Percentiles rank a stretch among this genome's conserved stretches.
Conservation (phyloP, 1,140 invertebrate genomes). For the Drusus annulatus region DNA sequence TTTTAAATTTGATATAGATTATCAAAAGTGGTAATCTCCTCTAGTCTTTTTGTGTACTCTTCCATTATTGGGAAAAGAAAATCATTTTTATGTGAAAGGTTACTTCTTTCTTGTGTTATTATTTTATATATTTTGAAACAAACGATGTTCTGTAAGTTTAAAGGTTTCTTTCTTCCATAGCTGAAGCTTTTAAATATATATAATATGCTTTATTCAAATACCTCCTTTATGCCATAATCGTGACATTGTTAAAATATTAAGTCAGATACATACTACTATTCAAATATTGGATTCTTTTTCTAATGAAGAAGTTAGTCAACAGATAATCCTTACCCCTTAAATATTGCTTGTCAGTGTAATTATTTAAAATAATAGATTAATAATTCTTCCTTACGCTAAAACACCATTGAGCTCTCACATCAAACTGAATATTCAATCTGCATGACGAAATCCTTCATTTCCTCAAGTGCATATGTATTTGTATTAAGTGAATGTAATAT, state of each 20-base stretch:
- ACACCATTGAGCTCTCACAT: conserved; percentile 29
- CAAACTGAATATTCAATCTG: conserved; percentile 34
- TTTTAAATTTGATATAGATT: conserved; percentile 36
- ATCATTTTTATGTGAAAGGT: conserved; percentile 56
- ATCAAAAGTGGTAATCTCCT: conserved; percentile 46
- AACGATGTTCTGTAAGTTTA: conserved; percentile 44
- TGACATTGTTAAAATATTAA: conserved; percentile 43
- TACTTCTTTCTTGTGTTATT: conserved; percentile 57
- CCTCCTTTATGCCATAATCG: conserved; percentile 49
- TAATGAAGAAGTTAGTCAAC: conserved; percentile 21
- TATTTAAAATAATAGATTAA: conserved; percentile 27
- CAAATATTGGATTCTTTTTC: not conserved
- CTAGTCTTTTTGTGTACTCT: conserved; percentile 58
- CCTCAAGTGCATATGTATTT: conserved; percentile 35
- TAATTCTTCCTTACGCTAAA: conserved; percentile 31
- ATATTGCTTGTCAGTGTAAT: conserved; percentile 48
- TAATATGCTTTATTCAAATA: conserved; percentile 32
- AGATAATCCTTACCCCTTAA: conserved; percentile 22
- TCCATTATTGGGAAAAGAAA: conserved; percentile 56
- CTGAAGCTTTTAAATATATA: conserved; percentile 36
- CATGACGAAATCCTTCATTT: conserved; percentile 12
- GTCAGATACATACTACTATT: conserved; percentile 19
- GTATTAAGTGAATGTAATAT: conserved; percentile 39
- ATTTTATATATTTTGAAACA: conserved; percentile 54
- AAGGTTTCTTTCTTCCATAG: conserved; percentile 43